Base-by-base conservation (phyloP, 1,140 invertebrate species). In the Hylyphantes graminicola region DNA sequence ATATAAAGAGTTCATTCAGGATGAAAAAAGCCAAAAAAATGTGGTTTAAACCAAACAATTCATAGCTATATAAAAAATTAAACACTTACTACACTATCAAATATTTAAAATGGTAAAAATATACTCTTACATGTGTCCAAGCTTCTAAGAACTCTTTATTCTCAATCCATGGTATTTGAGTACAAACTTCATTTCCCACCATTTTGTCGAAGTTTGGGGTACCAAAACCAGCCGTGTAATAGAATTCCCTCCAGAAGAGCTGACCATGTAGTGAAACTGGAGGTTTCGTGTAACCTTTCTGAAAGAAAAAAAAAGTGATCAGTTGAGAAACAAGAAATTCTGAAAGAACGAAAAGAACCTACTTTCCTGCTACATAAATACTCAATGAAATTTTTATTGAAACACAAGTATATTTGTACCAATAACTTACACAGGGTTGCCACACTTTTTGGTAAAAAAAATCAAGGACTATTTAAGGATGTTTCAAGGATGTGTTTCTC, bases 141-240 rank as follows among this genome's bases (percentile, higher is more conserved):
- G 85, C 82, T 53, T 85, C 53, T 73, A 91, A 86, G 79, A 93
- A 93, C 50, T 91, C 89, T 0, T 91, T 90, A 89, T 93, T 93
- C 86, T 92, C 92, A 13, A 93, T 91, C 93, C 90, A 85, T 19
- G 75, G 84, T 21, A 85, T 85, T 67, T 85, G 84, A 17, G 4
- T 79, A 73, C 84, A 85, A 50, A 85, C 21, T 15, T 65, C 15
- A 70, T 85, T 85, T 55, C 61, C 84, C 13, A 70, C 50, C 84
- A 85, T 85, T 55, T 65, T 35, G 65, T 85, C 84, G 74, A 79
- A 85, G 65, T 79, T 73, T 15, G 68, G 68, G 9, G 76, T 85
- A 10, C 59, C 84, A n/a, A 50, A 79, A 8, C 84, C 84, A 64
- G 73, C 84, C 15, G 76, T 85, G 19, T 85, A 85, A 67, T 79